Base-by-base conservation (phyloP, 2,888 invertebrate species). In the Cryptops parisi region DNA sequence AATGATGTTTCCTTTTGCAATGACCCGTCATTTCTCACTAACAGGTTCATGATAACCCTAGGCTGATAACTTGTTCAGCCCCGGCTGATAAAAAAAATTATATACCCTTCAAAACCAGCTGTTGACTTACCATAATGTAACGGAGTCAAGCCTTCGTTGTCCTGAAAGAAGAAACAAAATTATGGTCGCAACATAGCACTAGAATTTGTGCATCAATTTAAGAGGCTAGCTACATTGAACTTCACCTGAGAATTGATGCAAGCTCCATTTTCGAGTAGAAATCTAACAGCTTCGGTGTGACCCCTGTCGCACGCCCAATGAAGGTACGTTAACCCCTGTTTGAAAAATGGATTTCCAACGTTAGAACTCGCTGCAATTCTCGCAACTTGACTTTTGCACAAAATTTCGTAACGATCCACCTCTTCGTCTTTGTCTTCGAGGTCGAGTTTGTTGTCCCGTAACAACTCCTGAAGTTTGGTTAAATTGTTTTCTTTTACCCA, bases 401-500 rank as follows among this genome's bases (percentile, higher is more conserved):
- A n/a, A n/a, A n/a, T n/a, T n/a, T n/a, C n/a, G n/a, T n/a, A n/a
- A n/a, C n/a, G n/a, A n/a, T 41, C 19, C 19, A 41, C 43, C 9
- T 41, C 17, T 15, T 21, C 21, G 43, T 41, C 43, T 41, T 9
- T 41, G 43, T 17, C 43, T 6, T 41, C 17, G 5, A 41, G 6
- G 5, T 17, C 17, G 5, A 41, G 19, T 17, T 41, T 9, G 9
- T 41, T 5, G 9, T 17, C 19, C 5, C 9, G 19, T 6, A 5
- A 33, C 9, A 33, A 15, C 15, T 33, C 43, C 19, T 41, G 9
- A 17, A 41, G 19, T 41, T 41, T 41, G 6, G 12, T 21, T 6
- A 41, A 6, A 17, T 41, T 41, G 43, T 41, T 41, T 41, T 41
- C 43, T 41, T 41, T 41, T 15, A 41, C 43, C 43, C 43, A 41